phyloP scores from a whole-genome alignment of 2,113 vertebrate genomes.

The Syrrhaptes paradoxus region DNA sequence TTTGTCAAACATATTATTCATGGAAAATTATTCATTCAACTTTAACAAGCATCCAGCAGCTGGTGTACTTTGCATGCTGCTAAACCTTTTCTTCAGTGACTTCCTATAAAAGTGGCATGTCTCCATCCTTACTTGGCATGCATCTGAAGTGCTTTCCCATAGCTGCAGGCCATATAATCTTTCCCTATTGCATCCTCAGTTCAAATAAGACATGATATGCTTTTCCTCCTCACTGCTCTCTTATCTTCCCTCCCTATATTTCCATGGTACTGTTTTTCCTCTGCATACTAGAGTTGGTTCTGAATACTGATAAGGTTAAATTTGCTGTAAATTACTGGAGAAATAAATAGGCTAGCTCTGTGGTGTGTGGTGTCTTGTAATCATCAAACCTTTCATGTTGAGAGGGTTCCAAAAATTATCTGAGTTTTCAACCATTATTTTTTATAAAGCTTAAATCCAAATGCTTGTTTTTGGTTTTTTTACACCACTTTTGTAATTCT shows the following conservation, averaged over 20 bases:
- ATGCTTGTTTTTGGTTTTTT: background rate
- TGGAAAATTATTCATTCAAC: background rate
- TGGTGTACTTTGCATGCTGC: background rate
- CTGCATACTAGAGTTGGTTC: background rate
- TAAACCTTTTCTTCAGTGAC: background rate
- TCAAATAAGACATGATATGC: constrained; percentile 19
- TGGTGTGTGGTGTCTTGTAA: background rate
- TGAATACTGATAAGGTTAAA: constrained; percentile 32
- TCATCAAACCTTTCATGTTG: background rate
- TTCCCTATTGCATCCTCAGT: background rate
- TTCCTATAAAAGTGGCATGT: background rate
- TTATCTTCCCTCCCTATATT: constrained; percentile 9
- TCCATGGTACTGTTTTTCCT: background rate
- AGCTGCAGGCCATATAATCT: background rate
- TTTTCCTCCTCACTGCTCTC: background rate
- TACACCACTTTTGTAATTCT: background rate
- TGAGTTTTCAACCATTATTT: background rate
- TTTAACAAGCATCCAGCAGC: background rate
- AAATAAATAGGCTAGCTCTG: background rate
- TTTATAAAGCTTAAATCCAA: background rate
- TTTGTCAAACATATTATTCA: background rate
- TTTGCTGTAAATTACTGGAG: background rate
- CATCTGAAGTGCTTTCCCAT: background rate
- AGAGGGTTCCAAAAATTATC: background rate
- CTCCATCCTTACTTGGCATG: background rate